Conservation (phyloP, 2,113 vertebrate species). For the Sylvilagus bachmani region DNA sequence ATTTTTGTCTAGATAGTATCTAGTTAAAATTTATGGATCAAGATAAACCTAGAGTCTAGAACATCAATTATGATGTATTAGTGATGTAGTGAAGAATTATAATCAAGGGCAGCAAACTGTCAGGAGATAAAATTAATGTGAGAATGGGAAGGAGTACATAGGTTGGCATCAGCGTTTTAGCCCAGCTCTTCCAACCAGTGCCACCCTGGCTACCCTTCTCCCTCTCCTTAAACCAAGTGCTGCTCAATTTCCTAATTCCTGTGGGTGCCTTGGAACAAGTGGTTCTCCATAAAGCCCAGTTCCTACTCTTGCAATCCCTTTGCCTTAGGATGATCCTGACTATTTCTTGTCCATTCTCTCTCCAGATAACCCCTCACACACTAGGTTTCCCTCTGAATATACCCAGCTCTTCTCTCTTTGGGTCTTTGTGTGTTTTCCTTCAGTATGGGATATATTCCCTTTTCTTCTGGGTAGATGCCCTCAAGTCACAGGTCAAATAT, state of each 20-base stretch:
- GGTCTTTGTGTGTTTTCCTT: background rate
- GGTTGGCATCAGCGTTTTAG: background rate
- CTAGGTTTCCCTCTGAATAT: background rate
- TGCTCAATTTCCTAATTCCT: background rate
- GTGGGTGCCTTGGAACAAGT: background rate
- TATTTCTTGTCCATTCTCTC: background rate
- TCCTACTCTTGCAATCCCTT: background rate
- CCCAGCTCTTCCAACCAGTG: background rate
- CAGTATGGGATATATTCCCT: background rate
- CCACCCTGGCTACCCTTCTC: background rate
- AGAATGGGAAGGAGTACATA: background rate
- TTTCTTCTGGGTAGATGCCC: background rate
- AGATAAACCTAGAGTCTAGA: constrained; percentile 4
- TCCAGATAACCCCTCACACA: background rate
- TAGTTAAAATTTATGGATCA: constrained; percentile 28
- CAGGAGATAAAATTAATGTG: background rate
- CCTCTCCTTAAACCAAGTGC: background rate
- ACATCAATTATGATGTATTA: background rate
- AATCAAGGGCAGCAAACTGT: background rate
- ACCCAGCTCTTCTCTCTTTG: background rate
- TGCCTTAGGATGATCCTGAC: background rate
- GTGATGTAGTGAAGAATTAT: background rate
- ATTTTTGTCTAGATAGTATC: constrained; percentile 24
- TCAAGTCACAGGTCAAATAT: constrained; percentile 23
- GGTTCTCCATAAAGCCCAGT: background rate